Evolutionary conservation across 2,888 invertebrate genomes (phyloP).

Genomic region (Pyrrhia umbra): DNA sequence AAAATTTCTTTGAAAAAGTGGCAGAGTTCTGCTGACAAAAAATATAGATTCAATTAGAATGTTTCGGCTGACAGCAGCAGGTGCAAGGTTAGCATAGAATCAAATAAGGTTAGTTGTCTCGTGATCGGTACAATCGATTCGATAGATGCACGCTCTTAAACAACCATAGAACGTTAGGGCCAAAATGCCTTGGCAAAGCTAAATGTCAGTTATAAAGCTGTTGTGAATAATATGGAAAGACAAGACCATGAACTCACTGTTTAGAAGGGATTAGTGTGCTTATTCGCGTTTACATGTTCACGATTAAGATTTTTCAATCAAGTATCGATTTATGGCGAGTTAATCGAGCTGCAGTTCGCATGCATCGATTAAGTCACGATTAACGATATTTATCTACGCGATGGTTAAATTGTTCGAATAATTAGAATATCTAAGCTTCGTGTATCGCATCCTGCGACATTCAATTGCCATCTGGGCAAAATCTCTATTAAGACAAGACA

Average conservation of each 20-base stretch:
- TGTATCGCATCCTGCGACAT: conserved; percentile 8
- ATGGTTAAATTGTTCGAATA: not conserved
- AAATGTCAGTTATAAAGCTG: conserved; percentile 65
- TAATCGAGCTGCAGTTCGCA: conserved; percentile 29
- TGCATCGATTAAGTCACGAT: conserved; percentile 32
- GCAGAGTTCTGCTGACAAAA: conserved; percentile 35
- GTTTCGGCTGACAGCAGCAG: conserved; percentile 59
- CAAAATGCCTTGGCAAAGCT: conserved; percentile 49
- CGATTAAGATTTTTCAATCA: conserved; percentile 50
- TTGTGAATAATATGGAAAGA: conserved; percentile 61
- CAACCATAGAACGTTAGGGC: conserved; percentile 29
- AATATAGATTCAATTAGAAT: conserved; percentile 52
- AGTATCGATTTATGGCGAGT: conserved; percentile 39
- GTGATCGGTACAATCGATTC: conserved; percentile 68
- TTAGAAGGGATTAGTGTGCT: conserved; percentile 71
- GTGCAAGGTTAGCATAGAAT: conserved; percentile 68
- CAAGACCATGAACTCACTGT: conserved; percentile 73
- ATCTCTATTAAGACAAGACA: conserved; percentile 1
- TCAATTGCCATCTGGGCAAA: conserved; percentile 5
- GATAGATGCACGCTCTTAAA: conserved; percentile 46
- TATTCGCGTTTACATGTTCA: conserved; percentile 45
- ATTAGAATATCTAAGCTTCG: conserved; percentile 18
- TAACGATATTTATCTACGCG: conserved; percentile 5
- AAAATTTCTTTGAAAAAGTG: not conserved
- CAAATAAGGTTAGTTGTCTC: conserved; percentile 69